Evolutionary conservation across 2,888 invertebrate species (phyloP), one percentile per base, ranked within the genome.

Genomic region (Coecobrya sp.): DNA sequence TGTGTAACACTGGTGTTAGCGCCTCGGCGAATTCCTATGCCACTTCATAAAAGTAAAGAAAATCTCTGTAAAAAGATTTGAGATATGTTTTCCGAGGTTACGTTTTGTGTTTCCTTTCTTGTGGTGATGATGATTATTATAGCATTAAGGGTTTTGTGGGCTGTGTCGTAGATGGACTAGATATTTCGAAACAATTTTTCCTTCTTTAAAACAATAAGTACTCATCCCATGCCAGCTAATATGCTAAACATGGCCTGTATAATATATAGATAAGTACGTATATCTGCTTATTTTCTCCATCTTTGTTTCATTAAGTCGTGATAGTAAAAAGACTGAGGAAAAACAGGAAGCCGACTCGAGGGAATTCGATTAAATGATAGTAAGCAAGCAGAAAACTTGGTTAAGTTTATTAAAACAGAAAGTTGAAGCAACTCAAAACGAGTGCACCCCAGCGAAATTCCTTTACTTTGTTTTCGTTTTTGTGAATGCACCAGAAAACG

Each of bases 361-460:
- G 36, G 36, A 27, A 25, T 65, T 55, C 5, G 7, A 11, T 70
- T 70, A 70, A 36, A 70, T 30, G 70, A 4, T 16, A 70, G 36
- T 5, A 70, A 49, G 4, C n/a, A 76, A 10, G 73, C 45, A 45
- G 45, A 73, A 90, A 90, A 84, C 76, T 90, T 36, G 27, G 73
- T 76, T 62, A 90, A 84, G 52, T 90, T 86, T 65, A 86, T 90
- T 90, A 90, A 90, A 90, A 45, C 10, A 36, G n/a, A 45, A 52
- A 59, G 88, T 49, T 70, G 76, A 16, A 52, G 45, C 25, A n/a
- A 36, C 1, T 22, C 25, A 36, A 10, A 70, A n/a, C 4, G 13
- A n/a, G 16, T 30, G n/a, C 2, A 42, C 22, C 65, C 27, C 3
- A 8, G 11, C 73, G 27, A 36, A 30, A 70, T 73, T 42, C 22